Percentiles rank a stretch among this genome's conserved stretches.
Conservation (phyloP, 2,888 invertebrate genomes). For the Nudaria mundana region DNA sequence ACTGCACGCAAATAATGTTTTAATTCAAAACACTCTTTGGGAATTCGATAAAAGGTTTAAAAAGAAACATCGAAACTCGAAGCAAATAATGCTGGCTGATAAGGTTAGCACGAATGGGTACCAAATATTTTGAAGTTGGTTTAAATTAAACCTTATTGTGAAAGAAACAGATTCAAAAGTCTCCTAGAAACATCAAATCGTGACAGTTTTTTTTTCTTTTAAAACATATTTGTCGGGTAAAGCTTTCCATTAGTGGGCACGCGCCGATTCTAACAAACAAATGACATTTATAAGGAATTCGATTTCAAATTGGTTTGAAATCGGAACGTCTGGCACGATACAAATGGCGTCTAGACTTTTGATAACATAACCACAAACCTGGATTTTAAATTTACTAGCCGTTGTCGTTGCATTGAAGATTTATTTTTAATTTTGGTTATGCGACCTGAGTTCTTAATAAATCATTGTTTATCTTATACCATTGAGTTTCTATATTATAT, state of each 20-base stretch:
- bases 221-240: conserved; percentile 58
- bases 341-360: conserved; percentile 74
- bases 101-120: conserved; percentile 53
- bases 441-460: neutral
- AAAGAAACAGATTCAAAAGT: conserved; percentile 20
- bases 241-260: conserved; percentile 78
- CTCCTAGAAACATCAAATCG: conserved; percentile 30
- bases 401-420: neutral
- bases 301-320: conserved; percentile 69
- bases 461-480: too few relatives aligned
- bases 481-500: too few relatives aligned
- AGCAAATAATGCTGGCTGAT: conserved; percentile 69
- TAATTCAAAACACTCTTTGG: conserved; percentile 66
- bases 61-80: conserved; percentile 65
- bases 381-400: conserved; percentile 4
- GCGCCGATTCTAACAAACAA: conserved; percentile 73
- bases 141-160: conserved; percentile 32
- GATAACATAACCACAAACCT: conserved; percentile 44
- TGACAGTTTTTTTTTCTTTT: conserved; percentile 57
- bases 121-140: conserved; percentile 20
- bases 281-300: conserved; percentile 73
- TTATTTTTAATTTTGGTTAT: neutral
- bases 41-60: conserved; percentile 64
- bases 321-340: conserved; percentile 62
- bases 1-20: conserved; percentile 68